Base-by-base conservation (phyloP, 2,113 vertebrate species). In the Macquaria australasica region DNA sequence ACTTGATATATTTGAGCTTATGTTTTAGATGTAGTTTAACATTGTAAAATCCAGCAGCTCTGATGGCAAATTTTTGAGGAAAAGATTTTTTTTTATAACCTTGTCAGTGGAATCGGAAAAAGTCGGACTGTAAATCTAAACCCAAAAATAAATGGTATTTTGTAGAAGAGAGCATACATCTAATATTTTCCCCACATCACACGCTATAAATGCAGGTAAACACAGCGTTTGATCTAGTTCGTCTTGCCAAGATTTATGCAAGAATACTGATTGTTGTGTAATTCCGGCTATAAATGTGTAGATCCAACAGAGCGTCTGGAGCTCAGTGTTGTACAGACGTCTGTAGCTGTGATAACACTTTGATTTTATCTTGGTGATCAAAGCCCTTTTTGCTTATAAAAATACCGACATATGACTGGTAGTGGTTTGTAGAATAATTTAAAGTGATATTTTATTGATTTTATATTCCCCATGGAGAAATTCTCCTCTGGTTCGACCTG, bases 391-490 rank as follows among this genome's bases (percentile, higher is more conserved):
- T 86, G 23, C 80, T 53, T 39, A 77, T 60, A 77, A 79, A 83
- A 83, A 82, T 71, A 73, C 43, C 3, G 15, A 68, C 28, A 3
- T 79, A 63, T 59, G 73, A 62, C 62, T 41, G 63, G 25, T 66
- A 50, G 23, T 48, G 39, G 28, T 73, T 69, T 66, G 56, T 45
- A 43, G 50, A 77, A 62, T 39, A 45, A 63, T 55, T 87, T 60
- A 73, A 82, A 43, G 71, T 59, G 67, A 83, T 37, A 28, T 37
- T 23, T n/a, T 8, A 73, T 79, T 84, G 82, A 82, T 85, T 81
- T 69, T n/a, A n/a, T n/a, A n/a, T n/a, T 37, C 9, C 5, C 31
- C 21, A 48, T 25, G 8, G n/a, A 20, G 31, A 78, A 78, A 69
- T 34, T 73, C n/a, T 63, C 12, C 28, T 55, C 16, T 70, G 43